phyloP scores from a whole-genome alignment of 2,888 invertebrate species.

The Tiliacea citrago region DNA sequence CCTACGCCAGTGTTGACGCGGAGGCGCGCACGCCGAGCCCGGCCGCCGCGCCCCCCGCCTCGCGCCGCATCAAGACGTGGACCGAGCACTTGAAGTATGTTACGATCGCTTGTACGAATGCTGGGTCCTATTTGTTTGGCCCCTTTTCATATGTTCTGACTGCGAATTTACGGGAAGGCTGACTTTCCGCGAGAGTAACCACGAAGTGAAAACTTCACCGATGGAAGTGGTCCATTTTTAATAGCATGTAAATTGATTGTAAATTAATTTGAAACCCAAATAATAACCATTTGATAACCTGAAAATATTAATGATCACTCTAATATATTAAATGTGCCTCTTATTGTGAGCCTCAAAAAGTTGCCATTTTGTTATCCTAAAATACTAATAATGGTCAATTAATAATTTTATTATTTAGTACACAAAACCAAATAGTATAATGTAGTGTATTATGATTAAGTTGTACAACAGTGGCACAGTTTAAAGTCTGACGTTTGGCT shows the following conservation, averaged over 20 bases:
- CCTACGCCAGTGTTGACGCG: slow-evolving; percentile 76
- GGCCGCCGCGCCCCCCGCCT: slow-evolving; percentile 72
- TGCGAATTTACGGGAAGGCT: neutral
- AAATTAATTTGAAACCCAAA: neutral
- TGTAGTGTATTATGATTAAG: neutral
- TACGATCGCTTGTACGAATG: slow-evolving; percentile 71
- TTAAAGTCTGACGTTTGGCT: neutral
- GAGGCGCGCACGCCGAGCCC: slow-evolving; percentile 72
- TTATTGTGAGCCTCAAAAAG: neutral
- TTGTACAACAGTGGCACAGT: neutral
- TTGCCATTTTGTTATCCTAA: neutral
- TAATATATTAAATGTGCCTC: neutral
- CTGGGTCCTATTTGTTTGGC: slow-evolving; percentile 65
- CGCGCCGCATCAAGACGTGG: slow-evolving; percentile 87
- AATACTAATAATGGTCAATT: neutral
- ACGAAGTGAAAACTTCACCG: neutral
- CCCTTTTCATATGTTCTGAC: slow-evolving; percentile 9
- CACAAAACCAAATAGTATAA: neutral
- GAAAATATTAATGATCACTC: neutral
- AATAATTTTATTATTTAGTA: neutral
- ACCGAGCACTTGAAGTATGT: slow-evolving; percentile 87
- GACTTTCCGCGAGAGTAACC: neutral
- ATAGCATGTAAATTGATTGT: neutral
- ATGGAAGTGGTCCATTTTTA: neutral
- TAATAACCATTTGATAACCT: neutral